Evolutionary conservation across 2,113 vertebrate genomes (phyloP).

Genomic region (Ophthalmotilapia sp.): DNA sequence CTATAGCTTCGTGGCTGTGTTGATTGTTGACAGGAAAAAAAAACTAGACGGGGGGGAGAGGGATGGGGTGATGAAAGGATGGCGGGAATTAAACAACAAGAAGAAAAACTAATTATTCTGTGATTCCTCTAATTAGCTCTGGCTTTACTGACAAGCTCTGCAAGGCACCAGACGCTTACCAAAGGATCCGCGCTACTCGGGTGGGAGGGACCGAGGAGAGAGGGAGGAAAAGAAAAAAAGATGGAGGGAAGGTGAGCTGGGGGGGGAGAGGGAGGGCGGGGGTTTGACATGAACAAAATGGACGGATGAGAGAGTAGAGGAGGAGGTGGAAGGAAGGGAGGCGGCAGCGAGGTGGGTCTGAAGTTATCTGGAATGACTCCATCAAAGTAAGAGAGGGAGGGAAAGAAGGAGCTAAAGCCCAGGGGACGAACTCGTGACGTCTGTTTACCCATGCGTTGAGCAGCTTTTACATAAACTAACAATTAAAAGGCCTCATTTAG

Average conservation of each 20-base stretch:
- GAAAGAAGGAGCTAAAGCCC: not conserved
- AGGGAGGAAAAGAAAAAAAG: not conserved
- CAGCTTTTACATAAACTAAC: constrained; percentile 57
- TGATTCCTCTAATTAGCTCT: constrained; percentile 70
- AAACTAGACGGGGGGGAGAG: not conserved
- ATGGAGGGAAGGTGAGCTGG: not conserved
- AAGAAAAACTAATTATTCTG: constrained; percentile 70
- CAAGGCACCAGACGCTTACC: constrained; percentile 56
- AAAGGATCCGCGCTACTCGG: constrained; percentile 40
- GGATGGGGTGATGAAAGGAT: constrained; percentile 18
- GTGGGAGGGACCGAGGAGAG: constrained; percentile 22
- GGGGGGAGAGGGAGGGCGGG: not conserved
- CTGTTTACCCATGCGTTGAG: constrained; percentile 35
- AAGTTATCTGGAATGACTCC: constrained; percentile 33
- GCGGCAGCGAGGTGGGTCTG: constrained; percentile 11
- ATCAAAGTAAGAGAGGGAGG: constrained; percentile 1
- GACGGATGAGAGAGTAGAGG: not conserved
- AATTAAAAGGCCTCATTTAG: constrained; percentile 54
- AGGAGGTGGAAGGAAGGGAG: constrained; percentile 13
- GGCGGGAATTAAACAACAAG: constrained; percentile 61
- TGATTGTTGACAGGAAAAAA: constrained; percentile 18
- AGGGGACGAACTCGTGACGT: constrained; percentile 21
- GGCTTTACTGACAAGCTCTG: constrained; percentile 62
- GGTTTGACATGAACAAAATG: not conserved
- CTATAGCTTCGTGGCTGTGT: not conserved